These are phyloP conservation scores for Epinotia demarniana DNA, from an alignment of 2,888 invertebrate genomes.

Conservation along the genomic window DNA sequence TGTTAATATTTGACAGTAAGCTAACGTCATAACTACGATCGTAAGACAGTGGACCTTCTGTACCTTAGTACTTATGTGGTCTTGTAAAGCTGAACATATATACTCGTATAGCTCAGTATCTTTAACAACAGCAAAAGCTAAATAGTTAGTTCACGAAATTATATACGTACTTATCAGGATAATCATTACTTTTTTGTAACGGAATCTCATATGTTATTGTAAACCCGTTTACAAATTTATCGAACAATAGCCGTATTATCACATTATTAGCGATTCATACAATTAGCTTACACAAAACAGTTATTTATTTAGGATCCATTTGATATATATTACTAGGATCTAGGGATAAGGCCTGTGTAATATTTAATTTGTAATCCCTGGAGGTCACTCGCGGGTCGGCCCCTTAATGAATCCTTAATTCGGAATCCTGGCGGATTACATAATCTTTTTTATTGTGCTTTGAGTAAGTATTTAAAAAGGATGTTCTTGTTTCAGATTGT, in stretches of 20 bases:
- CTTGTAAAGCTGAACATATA: too few relatives aligned
- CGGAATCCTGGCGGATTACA: constrained; percentile 17
- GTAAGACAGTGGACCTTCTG: too few relatives aligned
- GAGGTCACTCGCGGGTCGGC: constrained; percentile 23
- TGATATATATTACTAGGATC: constrained; percentile 15
- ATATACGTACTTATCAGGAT: too few relatives aligned
- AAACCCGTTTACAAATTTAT: background rate
- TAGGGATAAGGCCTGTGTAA: constrained; percentile 25
- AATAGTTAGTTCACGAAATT: too few relatives aligned
- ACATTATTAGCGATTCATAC: constrained; percentile 9
- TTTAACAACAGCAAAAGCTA: too few relatives aligned
- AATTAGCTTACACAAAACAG: constrained; percentile 27
- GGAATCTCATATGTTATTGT: background rate
- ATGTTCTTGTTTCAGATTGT: constrained; percentile 35
- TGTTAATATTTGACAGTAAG: too few relatives aligned
- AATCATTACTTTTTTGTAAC: background rate
- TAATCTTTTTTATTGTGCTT: constrained; percentile 24
- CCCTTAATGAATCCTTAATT: constrained; percentile 43
- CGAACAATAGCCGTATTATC: background rate
- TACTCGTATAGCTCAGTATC: too few relatives aligned
- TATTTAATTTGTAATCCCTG: constrained; percentile 39
- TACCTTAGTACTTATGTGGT: too few relatives aligned
- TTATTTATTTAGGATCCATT: constrained; percentile 22
- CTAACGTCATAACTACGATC: too few relatives aligned
- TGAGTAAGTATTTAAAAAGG: constrained; percentile 14